These are phyloP conservation scores for Sebastes ruberrimus DNA, from an alignment of 2,797 vertebrate genomes.

Conservation along the genomic window DNA sequence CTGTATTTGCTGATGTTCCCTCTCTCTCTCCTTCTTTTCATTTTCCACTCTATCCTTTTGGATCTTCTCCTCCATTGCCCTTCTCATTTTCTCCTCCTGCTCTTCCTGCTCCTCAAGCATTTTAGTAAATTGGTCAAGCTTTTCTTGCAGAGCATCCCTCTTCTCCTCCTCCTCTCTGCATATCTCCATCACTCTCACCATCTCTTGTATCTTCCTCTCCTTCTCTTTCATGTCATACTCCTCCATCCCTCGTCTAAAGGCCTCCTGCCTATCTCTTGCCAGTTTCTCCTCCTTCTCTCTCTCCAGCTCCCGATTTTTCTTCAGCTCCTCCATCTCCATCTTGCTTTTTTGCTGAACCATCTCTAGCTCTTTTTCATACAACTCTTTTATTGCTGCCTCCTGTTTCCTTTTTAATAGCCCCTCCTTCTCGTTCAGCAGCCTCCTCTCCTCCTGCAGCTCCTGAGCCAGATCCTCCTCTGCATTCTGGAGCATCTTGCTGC, in stretches of 20 bases:
- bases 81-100: slow-evolving; percentile 34
- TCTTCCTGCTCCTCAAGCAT: slow-evolving; percentile 47
- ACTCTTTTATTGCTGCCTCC: slow-evolving; percentile 34
- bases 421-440: slow-evolving; percentile 28
- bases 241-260: slow-evolving; percentile 19
- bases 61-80: slow-evolving; percentile 41
- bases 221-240: slow-evolving; percentile 41
- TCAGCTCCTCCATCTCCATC: slow-evolving; percentile 46
- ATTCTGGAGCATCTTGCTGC: slow-evolving; percentile 51
- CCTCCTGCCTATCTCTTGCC: slow-evolving; percentile 24
- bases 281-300: slow-evolving; percentile 29
- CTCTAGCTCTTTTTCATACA: slow-evolving; percentile 51
- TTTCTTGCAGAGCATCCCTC: slow-evolving; percentile 43
- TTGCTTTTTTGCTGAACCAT: slow-evolving; percentile 26
- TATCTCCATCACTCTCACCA: slow-evolving; percentile 48
- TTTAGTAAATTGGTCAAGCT: slow-evolving; percentile 39
- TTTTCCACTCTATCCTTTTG: slow-evolving; percentile 31
- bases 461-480: slow-evolving; percentile 42
- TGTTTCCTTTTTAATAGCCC: slow-evolving; percentile 30
- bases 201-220: slow-evolving; percentile 50
- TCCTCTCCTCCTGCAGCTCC: slow-evolving; percentile 36
- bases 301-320: slow-evolving; percentile 30
- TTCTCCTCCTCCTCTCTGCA: slow-evolving; percentile 49
- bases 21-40: slow-evolving; percentile 47
- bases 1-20: slow-evolving; percentile 44